A percentile compares a stretch with the other conserved stretches of the same genome.
phyloP scores from a whole-genome alignment of 2,113 vertebrate genomes.

The Colistium nudipinnis region DNA sequence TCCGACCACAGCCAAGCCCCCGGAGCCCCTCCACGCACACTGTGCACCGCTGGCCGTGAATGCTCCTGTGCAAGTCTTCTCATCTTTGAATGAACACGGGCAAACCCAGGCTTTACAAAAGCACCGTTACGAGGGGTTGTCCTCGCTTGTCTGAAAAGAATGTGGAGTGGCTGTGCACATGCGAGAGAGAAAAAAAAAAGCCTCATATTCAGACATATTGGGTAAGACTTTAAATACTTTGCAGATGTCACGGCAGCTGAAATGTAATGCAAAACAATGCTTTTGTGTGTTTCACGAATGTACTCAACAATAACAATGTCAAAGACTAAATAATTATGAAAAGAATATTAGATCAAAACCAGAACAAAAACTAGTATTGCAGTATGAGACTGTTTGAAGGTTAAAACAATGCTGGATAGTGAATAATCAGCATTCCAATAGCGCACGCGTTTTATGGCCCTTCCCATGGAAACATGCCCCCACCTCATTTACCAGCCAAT shows the following conservation, averaged over 20 bases:
- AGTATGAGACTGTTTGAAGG: background rate
- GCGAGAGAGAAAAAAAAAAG: too few species aligned
- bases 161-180: background rate
- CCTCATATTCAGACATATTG: conserved; percentile 9
- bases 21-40: background rate
- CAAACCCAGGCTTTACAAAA: conserved; percentile 33
- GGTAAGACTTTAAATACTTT: background rate
- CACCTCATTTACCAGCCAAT: background rate
- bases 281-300: background rate
- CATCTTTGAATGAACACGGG: conserved; percentile 29
- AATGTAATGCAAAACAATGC: background rate
- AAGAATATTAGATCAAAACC: background rate
- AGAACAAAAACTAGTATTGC: background rate
- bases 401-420: too few species aligned
- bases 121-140: background rate
- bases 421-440: too few species aligned
- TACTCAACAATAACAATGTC: background rate
- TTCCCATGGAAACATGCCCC: too few species aligned
- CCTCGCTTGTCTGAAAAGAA: conserved; percentile 14
- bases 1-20: conserved; percentile 31
- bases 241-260: background rate
- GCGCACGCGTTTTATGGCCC: too few species aligned
- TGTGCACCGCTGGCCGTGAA: conserved; percentile 25
- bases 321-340: background rate
- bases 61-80: conserved; percentile 9